phyloP scores from a whole-genome alignment of 2,113 vertebrate genomes.

The Gracilinanus agilis region DNA sequence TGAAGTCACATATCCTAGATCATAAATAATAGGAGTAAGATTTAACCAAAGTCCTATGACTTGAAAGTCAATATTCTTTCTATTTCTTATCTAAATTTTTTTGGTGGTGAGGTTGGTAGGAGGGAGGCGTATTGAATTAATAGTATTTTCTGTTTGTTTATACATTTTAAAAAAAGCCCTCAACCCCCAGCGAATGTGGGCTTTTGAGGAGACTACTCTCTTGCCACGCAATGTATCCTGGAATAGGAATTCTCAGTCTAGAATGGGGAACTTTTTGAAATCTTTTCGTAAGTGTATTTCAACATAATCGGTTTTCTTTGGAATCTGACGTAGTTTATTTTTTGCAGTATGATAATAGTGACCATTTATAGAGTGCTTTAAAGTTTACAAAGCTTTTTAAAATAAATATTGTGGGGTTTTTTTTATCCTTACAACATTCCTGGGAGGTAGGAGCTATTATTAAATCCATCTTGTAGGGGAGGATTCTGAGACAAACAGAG shows the following conservation, averaged over 20 bases:
- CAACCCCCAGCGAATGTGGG: not conserved
- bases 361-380: not conserved
- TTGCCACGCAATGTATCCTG: not conserved
- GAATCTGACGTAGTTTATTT: not conserved
- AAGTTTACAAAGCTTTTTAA: not conserved
- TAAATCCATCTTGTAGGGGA: not conserved
- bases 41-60: not conserved
- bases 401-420: not conserved
- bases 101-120: not conserved
- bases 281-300: not conserved
- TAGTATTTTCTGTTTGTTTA: not conserved
- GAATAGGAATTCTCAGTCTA: not conserved
- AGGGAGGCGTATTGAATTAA: not conserved
- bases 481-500: not conserved
- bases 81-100: not conserved
- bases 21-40: not conserved
- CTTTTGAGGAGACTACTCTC: not conserved
- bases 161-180: not conserved
- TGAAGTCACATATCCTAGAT: not conserved
- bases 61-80: not conserved
- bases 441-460: not conserved
- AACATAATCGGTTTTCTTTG: not conserved
- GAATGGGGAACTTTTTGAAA: not conserved
- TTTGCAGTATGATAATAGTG: not conserved
- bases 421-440: not conserved